Conservation (phyloP, 2,888 invertebrate genomes). For the Ceratothoa steindachneri region DNA sequence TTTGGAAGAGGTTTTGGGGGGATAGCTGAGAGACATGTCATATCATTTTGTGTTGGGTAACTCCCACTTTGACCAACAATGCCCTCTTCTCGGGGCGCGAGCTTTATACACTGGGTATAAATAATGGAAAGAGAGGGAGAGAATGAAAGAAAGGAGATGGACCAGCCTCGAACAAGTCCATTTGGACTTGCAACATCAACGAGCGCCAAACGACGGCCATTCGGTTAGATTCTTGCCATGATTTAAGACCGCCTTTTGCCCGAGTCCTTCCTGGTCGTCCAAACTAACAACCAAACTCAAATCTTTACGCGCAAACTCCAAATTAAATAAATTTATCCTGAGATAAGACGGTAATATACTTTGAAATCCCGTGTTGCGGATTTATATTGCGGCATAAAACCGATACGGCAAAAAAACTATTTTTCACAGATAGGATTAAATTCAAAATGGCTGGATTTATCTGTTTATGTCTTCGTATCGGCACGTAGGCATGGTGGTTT, state of each 20-base stretch:
- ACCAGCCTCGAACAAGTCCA: too few species aligned
- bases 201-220: too few species aligned
- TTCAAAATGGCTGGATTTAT: neutral
- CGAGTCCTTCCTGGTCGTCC: too few species aligned
- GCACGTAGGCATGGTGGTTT: too few species aligned
- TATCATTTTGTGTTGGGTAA: slow-evolving; percentile 13
- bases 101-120: neutral
- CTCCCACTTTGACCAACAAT: slow-evolving; percentile 10
- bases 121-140: neutral
- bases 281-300: too few species aligned
- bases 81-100: neutral
- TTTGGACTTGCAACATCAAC: too few species aligned
- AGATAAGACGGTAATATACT: neutral
- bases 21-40: slow-evolving; percentile 11
- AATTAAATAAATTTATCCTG: neutral
- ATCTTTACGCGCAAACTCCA: neutral
- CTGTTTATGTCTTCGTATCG: too few species aligned
- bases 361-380: neutral
- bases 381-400: neutral
- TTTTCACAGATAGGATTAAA: neutral
- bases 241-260: too few species aligned
- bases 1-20: slow-evolving; percentile 3
- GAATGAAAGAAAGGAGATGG: neutral
- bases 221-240: too few species aligned
- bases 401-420: neutral